phyloP scores from a whole-genome alignment of 2,888 invertebrate species.

The Ochropleura plecta region DNA sequence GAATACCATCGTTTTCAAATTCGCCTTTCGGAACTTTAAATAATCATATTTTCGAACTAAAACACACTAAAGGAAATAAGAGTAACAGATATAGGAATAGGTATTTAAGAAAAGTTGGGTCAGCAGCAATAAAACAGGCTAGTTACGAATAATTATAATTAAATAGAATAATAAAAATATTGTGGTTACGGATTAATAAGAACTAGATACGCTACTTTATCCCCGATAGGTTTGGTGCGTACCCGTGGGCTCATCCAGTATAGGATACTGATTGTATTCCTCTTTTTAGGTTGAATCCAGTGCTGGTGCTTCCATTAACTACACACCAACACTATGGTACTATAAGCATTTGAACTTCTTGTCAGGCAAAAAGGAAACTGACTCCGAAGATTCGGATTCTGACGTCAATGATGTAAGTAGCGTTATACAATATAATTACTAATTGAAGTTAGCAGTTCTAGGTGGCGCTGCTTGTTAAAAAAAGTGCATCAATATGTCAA shows the following conservation, averaged over 20 bases:
- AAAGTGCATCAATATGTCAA: too few relatives aligned
- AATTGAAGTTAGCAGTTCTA: too few relatives aligned
- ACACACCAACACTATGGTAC: constrained; percentile 57
- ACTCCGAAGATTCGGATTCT: constrained; percentile 35
- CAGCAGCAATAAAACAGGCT: neutral
- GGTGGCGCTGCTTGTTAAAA: too few relatives aligned
- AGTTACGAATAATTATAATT: neutral
- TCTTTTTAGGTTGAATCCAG: constrained; percentile 47
- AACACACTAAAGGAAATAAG: neutral
- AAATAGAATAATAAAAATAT: neutral
- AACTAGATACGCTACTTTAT: neutral
- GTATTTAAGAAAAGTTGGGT: neutral
- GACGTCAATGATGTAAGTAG: constrained; percentile 42
- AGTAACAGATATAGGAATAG: neutral
- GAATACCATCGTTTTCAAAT: neutral
- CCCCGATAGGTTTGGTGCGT: neutral
- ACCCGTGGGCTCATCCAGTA: constrained; percentile 4
- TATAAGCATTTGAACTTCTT: constrained; percentile 53
- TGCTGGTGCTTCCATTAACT: neutral
- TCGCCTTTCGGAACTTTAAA: neutral
- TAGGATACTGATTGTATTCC: constrained; percentile 1
- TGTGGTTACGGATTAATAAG: neutral
- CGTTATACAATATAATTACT: neutral
- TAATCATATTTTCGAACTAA: neutral
- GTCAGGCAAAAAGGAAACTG: constrained; percentile 34